Evolutionary conservation across 2,888 invertebrate genomes (phyloP), one percentile per base, ranked within the genome.

Genomic region (Epinotia bilunana): DNA sequence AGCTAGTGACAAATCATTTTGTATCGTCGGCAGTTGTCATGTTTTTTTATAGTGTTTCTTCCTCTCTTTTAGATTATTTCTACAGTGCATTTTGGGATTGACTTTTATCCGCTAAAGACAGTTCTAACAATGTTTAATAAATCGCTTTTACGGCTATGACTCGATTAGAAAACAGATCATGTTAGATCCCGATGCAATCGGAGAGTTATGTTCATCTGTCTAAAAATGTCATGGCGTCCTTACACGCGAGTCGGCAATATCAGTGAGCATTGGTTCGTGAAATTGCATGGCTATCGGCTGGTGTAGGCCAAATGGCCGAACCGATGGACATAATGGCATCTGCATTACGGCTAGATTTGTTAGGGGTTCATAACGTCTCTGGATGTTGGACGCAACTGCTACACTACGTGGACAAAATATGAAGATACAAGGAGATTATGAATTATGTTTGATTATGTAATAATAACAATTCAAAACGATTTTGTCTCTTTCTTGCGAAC

Each of bases 211-310:
- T 74, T 71, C 71, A 75, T 72, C 18, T 57, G 75, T 75, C 75
- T 67, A 74, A 76, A 76, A 74, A 55, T 69, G 77, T 74, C 77
- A 76, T 65, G 70, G 57, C 73, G 60, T 57, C 67, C 74, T 70
- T 79, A 81, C 78, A 80, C 81, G 80, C 82, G 83, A 83, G 83
- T 86, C 83, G 85, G 88, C 84, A 88, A 90, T 90, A 90, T 89
- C 88, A 84, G 82, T 58, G 85, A 76, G 82, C 84, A 85, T 84
- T 83, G 87, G 83, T 78, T 87, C 89, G 90, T 87, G 90, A 90
- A 90, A 90, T 90, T 90, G 88, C 87, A 85, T 85, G 78, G 82
- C 86, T 83, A 84, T 85, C 83, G 79, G 81, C 78, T 80, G 80
- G 83, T 78, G 80, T 78, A 79, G 80, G 74, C 80, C 78, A 77